Percentiles rank a stretch among this genome's conserved stretches.
These are phyloP conservation scores for Mesembrinibis cayennensis DNA, from an alignment of 2,113 vertebrate species.

Conservation along the genomic window DNA sequence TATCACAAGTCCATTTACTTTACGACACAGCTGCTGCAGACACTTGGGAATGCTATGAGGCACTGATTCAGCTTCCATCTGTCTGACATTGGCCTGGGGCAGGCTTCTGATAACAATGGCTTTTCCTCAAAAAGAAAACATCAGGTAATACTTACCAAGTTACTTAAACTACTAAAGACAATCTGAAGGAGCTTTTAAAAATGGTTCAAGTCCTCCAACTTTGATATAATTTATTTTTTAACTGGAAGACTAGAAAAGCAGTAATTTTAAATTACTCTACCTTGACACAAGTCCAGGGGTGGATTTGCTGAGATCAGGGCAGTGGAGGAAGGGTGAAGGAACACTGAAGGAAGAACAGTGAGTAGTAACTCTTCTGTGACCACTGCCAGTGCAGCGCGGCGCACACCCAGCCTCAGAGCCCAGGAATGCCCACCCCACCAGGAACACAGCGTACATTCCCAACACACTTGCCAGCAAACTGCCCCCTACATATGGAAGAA, in stretches of 20 bases:
- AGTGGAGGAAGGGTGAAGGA: background rate
- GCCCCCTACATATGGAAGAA: background rate
- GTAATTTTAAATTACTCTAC: background rate
- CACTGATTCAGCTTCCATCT: background rate
- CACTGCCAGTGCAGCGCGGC: rapidly evolving
- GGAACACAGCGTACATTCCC: background rate
- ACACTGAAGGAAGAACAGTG: background rate
- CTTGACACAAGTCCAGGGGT: background rate
- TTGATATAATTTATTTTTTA: background rate
- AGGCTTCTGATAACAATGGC: background rate
- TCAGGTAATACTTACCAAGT: background rate
- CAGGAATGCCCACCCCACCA: background rate
- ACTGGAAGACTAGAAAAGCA: background rate
- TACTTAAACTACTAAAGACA: background rate
- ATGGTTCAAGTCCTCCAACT: background rate
- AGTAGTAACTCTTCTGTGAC: background rate
- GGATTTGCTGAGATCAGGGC: background rate
- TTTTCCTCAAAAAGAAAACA: background rate
- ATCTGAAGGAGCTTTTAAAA: background rate
- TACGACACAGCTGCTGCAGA: background rate
- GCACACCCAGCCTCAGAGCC: background rate
- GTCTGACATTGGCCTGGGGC: background rate
- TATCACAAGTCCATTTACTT: background rate
- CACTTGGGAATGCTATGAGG: background rate
- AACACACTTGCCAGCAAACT: background rate